These are phyloP conservation scores for Drosophila prosaltans DNA, from an alignment of 1,140 invertebrate species.

Conservation along the genomic window DNA sequence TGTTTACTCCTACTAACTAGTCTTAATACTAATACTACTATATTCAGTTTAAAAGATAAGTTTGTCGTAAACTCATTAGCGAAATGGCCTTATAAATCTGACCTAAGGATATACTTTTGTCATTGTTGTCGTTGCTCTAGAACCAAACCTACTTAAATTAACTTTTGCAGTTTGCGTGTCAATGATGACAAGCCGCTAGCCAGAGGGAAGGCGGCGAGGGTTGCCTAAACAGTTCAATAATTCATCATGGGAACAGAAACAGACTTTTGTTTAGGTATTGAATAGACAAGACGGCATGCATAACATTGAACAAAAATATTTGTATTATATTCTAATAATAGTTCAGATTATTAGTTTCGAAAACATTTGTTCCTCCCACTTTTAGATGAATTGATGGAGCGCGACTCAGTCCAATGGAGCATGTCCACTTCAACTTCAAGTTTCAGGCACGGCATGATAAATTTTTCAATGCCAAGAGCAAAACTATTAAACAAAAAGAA, in stretches of 20 bases:
- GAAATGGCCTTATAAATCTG: constrained; percentile 64
- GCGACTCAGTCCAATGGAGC: constrained; percentile 52
- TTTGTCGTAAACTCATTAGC: constrained; percentile 55
- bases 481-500: constrained; percentile 61
- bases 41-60: too few species aligned
- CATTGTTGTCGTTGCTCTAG: constrained; percentile 30
- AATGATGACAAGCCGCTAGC: constrained; percentile 55
- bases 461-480: constrained; percentile 71
- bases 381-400: constrained; percentile 37
- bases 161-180: constrained; percentile 71
- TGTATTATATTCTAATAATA: too few species aligned
- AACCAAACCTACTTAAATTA: constrained; percentile 64
- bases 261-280: too few species aligned
- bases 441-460: constrained; percentile 60
- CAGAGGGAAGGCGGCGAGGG: not conserved
- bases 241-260: not conserved
- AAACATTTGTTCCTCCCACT: not conserved
- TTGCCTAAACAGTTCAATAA: not conserved
- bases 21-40: too few species aligned
- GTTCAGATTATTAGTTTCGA: too few species aligned
- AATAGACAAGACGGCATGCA: too few species aligned
- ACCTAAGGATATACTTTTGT: constrained; percentile 37
- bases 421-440: constrained; percentile 49
- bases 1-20: not conserved
- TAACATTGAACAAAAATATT: too few species aligned